These are phyloP conservation scores for Mercenaria mercenaria DNA, from an alignment of 1,140 invertebrate species.

Conservation along the genomic window DNA sequence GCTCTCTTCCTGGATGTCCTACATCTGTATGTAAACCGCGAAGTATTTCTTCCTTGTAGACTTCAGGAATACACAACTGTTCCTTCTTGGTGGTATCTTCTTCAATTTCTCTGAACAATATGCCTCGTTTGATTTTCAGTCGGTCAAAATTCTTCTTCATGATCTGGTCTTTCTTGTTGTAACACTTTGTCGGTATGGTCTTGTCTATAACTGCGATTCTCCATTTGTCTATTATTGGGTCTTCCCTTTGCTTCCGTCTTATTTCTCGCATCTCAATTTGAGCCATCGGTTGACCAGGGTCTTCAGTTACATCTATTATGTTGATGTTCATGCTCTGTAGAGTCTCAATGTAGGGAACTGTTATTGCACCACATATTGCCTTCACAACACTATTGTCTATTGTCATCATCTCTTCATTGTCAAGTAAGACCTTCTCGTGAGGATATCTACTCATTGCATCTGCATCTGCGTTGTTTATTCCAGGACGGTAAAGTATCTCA, in stretches of 20 bases:
- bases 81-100: too few species aligned
- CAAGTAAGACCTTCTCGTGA: neutral
- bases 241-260: neutral
- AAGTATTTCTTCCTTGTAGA: neutral
- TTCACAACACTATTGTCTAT: neutral
- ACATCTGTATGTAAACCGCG: neutral
- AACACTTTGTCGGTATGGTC: too few species aligned
- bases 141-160: too few species aligned
- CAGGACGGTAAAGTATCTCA: neutral
- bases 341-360: neutral
- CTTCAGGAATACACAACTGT: too few species aligned
- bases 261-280: too few species aligned
- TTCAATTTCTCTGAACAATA: too few species aligned
- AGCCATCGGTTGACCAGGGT: neutral
- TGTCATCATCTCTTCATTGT: neutral
- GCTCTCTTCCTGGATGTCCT: neutral
- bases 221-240: too few species aligned
- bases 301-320: neutral
- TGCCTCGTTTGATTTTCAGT: too few species aligned
- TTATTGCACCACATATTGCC: neutral
- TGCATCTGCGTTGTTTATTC: neutral
- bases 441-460: neutral
- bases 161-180: too few species aligned
- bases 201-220: too few species aligned
- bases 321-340: neutral